A percentile compares a stretch with the other conserved stretches of the same genome.
These are phyloP conservation scores for Nematolebias whitei DNA, from an alignment of 2,113 vertebrate genomes.

Conservation along the genomic window DNA sequence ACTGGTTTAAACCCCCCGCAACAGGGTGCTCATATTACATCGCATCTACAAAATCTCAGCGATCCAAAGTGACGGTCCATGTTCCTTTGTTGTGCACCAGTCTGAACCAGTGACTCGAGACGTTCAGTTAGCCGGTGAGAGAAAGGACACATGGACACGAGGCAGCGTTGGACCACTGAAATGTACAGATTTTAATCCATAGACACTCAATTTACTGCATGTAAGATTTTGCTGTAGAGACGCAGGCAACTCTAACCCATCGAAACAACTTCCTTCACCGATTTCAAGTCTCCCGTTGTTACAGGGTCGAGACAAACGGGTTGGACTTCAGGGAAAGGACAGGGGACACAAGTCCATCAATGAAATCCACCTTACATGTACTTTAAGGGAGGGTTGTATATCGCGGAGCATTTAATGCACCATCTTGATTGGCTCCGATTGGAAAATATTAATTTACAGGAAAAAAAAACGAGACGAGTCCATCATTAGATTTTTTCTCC, in stretches of 20 bases:
- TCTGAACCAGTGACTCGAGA: conserved; percentile 20
- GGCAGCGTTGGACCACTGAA: conserved; percentile 25
- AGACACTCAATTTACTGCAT: conserved; percentile 37
- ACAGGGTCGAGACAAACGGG: conserved; percentile 45
- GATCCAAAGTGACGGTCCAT: conserved; percentile 7
- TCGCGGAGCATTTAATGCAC: conserved; percentile 6
- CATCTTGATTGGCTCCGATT: background rate
- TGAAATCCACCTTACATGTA: conserved; percentile 5
- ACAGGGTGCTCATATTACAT: conserved; percentile 48
- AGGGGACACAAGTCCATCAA: background rate
- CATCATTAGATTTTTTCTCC: too few species aligned
- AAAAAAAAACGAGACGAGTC: too few species aligned
- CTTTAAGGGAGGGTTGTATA: background rate
- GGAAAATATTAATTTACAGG: too few species aligned
- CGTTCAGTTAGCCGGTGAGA: too few species aligned
- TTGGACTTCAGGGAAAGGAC: too few species aligned
- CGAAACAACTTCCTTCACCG: conserved; percentile 18
- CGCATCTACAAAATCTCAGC: conserved; percentile 61
- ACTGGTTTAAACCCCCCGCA: conserved; percentile 77
- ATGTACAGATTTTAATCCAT: conserved; percentile 54
- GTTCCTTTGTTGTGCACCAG: background rate
- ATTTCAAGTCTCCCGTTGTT: conserved; percentile 34
- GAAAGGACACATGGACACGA: background rate
- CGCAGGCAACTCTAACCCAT: conserved; percentile 52
- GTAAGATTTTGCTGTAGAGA: conserved; percentile 46